Conservation (phyloP, 2,888 invertebrate species). For the Trachelus troglodyta region DNA sequence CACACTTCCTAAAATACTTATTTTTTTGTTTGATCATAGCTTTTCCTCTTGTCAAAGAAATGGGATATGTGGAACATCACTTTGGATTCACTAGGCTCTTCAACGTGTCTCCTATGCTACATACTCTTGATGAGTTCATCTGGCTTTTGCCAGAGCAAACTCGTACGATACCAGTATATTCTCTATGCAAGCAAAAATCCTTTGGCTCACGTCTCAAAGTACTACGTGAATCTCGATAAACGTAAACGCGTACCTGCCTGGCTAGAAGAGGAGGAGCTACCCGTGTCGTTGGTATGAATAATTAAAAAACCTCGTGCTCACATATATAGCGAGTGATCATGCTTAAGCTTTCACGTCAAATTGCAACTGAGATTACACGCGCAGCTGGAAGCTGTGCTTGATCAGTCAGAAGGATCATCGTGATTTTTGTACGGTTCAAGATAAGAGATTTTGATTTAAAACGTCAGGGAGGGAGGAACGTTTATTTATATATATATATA, state of each 20-base stretch:
- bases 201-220: background rate
- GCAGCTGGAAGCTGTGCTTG: background rate
- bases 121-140: background rate
- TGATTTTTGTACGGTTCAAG: background rate
- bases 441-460: background rate
- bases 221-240: background rate
- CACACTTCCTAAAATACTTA: too few relatives aligned
- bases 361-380: background rate
- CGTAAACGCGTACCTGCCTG: background rate
- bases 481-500: background rate
- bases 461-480: background rate
- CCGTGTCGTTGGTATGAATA: background rate
- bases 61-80: background rate
- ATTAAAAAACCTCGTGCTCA: background rate
- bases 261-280: background rate
- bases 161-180: background rate
- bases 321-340: background rate
- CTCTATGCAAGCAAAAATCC: background rate
- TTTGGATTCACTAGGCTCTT: background rate
- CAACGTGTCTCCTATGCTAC: background rate
- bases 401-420: background rate
- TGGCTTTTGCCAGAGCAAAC: background rate
- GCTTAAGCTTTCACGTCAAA: background rate
- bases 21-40: background rate
- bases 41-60: background rate